These are phyloP conservation scores for Pelmatolapia mariae DNA, from an alignment of 2,113 vertebrate genomes.

Conservation along the genomic window DNA sequence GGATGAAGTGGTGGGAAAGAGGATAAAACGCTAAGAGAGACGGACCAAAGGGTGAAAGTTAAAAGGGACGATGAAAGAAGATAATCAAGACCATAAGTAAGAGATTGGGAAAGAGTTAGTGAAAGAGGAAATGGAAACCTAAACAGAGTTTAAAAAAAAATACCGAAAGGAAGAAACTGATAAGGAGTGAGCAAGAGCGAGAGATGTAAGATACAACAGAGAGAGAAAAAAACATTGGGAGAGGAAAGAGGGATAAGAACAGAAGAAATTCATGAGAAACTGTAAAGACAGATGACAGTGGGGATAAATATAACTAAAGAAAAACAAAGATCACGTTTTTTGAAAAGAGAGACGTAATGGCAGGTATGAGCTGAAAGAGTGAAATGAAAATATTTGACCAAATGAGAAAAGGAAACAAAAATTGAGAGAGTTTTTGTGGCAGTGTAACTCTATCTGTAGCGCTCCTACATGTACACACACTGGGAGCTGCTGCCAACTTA, in stretches of 20 bases:
- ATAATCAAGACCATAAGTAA: neutral
- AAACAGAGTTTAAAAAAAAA: neutral
- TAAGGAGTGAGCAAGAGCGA: neutral
- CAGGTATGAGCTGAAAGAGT: neutral
- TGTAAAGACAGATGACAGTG: neutral
- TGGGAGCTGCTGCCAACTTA: slow-evolving; percentile 6
- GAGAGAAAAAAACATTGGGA: neutral
- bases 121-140: neutral
- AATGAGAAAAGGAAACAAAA: slow-evolving; percentile 1
- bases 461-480: neutral
- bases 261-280: neutral
- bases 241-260: neutral
- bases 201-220: neutral
- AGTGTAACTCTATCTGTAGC: slow-evolving; percentile 17
- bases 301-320: neutral
- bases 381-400: slow-evolving; percentile 9
- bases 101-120: neutral
- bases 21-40: neutral
- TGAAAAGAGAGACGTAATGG: neutral
- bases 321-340: neutral
- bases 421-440: neutral
- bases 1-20: neutral
- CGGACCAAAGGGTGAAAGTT: neutral
- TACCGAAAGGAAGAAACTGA: neutral
- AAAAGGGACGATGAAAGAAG: neutral